Evolutionary conservation across 2,797 vertebrate genomes (phyloP).

Genomic region (Podarcis lilfordi): DNA sequence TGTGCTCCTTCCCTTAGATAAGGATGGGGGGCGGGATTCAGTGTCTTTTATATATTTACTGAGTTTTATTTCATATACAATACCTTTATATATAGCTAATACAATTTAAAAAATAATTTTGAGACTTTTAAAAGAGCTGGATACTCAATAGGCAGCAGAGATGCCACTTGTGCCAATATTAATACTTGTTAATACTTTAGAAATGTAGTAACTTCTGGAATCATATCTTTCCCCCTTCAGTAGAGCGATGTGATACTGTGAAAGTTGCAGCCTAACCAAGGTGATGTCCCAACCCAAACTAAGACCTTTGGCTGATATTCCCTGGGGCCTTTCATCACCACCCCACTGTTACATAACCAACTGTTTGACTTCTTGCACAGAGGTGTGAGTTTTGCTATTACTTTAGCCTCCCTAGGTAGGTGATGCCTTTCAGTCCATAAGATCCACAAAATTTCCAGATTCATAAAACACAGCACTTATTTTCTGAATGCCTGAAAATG

Average conservation of each 20-base stretch:
- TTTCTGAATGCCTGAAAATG: neutral
- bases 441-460: slow-evolving; percentile 24
- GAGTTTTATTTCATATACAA: too few species aligned
- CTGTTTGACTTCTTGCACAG: neutral
- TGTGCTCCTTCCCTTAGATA: slow-evolving; percentile 31
- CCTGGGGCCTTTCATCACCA: neutral
- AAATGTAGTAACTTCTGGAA: slow-evolving; percentile 34
- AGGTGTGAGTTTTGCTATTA: neutral
- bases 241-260: slow-evolving; percentile 39
- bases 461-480: neutral
- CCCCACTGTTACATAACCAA: neutral
- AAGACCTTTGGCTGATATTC: neutral
- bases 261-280: neutral
- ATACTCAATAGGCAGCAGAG: slow-evolving; percentile 38
- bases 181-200: slow-evolving; percentile 29
- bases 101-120: too few species aligned
- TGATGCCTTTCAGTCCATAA: slow-evolving; percentile 18
- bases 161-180: neutral
- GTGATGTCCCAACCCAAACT: neutral
- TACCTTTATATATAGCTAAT: too few species aligned
- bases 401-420: neutral
- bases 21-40: slow-evolving; percentile 12
- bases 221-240: slow-evolving; percentile 29
- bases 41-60: too few species aligned
- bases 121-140: too few species aligned